Percentiles rank a stretch among this genome's conserved stretches.
These are phyloP conservation scores for Rhagonycha lutea DNA, from an alignment of 2,888 invertebrate species.

Conservation along the genomic window DNA sequence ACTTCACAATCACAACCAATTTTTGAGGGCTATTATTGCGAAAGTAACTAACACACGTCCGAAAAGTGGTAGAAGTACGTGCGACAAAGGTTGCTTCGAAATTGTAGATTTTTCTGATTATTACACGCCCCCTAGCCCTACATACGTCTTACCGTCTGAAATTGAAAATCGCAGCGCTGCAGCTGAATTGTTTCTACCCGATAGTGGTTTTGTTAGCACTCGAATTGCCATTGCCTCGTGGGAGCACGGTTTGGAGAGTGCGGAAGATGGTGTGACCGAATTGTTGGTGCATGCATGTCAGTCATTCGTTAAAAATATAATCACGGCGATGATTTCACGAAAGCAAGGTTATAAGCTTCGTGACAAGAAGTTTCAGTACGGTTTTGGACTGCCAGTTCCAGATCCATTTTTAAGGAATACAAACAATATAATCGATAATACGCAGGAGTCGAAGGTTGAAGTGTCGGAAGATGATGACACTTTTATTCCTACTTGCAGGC, in stretches of 20 bases:
- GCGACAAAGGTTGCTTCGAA: slow-evolving; percentile 65
- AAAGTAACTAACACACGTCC: slow-evolving; percentile 37
- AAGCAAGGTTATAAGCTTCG: slow-evolving; percentile 79
- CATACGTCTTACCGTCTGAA: slow-evolving; percentile 44
- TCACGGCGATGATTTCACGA: slow-evolving; percentile 77
- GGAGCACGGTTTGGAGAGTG: slow-evolving; percentile 86
- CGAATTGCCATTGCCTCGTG: slow-evolving; percentile 85
- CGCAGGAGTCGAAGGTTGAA: slow-evolving; percentile 62
- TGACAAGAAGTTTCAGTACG: slow-evolving; percentile 76
- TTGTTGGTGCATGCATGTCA: slow-evolving; percentile 81
- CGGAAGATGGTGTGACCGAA: slow-evolving; percentile 81
- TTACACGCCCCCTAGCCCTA: slow-evolving; percentile 61
- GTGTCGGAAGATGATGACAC: slow-evolving; percentile 66
- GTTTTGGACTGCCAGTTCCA: slow-evolving; percentile 76
- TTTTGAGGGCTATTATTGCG: slow-evolving; percentile 70
- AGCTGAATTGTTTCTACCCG: slow-evolving; percentile 82
- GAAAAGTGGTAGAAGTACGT: slow-evolving; percentile 54
- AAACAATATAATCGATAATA: slow-evolving; percentile 65
- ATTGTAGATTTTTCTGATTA: slow-evolving; percentile 62
- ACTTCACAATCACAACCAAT: slow-evolving; percentile 83
- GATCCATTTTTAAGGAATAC: slow-evolving; percentile 82
- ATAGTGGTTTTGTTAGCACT: slow-evolving; percentile 80
- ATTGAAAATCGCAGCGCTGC: slow-evolving; percentile 63
- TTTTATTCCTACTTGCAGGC: slow-evolving; percentile 69
- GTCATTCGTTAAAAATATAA: slow-evolving; percentile 80